Evolutionary conservation across 2,113 vertebrate genomes (phyloP), one percentile per base, ranked within the genome.

Genomic region (Thalassoma bifasciatum): DNA sequence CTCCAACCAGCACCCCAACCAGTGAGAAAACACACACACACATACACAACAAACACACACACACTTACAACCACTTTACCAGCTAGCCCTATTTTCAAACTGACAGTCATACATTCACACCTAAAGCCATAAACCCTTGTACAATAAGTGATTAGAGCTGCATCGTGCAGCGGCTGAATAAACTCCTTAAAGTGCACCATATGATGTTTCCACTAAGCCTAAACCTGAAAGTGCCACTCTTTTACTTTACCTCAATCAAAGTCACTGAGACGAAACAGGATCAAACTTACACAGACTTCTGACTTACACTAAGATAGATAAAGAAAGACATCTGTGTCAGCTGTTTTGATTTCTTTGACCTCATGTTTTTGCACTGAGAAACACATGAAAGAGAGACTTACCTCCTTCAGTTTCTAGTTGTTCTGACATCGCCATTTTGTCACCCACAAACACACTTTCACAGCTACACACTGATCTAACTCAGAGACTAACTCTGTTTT

Each of bases 371-470:
- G 50, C 46, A 36, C 6, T 12, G 10, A 75, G 12, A 68, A 54
- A 40, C 24, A 59, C 30, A 54, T 74, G 42, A 24, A 38, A 56
- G 57, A 47, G 17, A 67, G 10, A 80, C 91, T 87, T 78, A 93
- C 92, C 92, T 85, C 81, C 87, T 38, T 86, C 86, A 59, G 70
- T 73, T 46, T 90, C 86, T 61, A 89, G 87, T 74, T 81, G 84
- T 44, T 91, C 89, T 82, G 87, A 85, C 88, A 86, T 89, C 17
- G 89, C 87, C 92, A 89, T 91, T 81, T 82, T 85, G 84, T 82
- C 83, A 71, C 77, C 74, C 74, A 77, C 73, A 81, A 73, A 86
- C 66, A 65, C 66, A 81, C 78, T 83, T 87, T 75, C 70, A 86
- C 74, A 77, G 76, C 75, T 61, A 53, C 37, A 88, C 59, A 87